A percentile compares a stretch with the other conserved stretches of the same genome.
Evolutionary conservation across 2,797 vertebrate species (phyloP).

Genomic region (Onychomys leucogaster): DNA sequence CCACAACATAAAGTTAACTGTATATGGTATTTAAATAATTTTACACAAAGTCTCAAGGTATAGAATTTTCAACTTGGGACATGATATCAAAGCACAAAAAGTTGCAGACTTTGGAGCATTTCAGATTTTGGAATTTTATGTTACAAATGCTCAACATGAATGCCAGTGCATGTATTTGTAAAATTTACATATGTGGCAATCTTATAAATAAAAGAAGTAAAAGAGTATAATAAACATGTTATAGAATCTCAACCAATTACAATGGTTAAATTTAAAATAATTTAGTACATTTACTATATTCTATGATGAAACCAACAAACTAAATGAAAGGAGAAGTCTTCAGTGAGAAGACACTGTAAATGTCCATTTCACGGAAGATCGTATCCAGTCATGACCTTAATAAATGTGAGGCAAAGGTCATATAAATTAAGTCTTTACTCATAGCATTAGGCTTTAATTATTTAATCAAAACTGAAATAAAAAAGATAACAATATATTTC

Average conservation of each 20-base stretch:
- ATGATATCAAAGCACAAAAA: neutral
- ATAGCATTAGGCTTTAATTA: slow-evolving; percentile 77
- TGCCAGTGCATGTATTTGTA: neutral
- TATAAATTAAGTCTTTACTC: slow-evolving; percentile 84
- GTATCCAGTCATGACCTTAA: slow-evolving; percentile 62
- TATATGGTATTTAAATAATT: slow-evolving; percentile 18
- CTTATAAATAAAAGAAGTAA: slow-evolving; percentile 46
- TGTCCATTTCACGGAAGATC: slow-evolving; percentile 73
- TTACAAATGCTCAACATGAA: neutral
- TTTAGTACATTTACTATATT: slow-evolving; percentile 46
- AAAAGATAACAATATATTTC: slow-evolving; percentile 65
- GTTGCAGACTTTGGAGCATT: neutral
- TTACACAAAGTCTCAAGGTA: neutral
- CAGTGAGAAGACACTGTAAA: slow-evolving; percentile 61
- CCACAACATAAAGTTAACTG: neutral
- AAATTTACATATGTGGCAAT: neutral
- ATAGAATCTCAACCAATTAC: slow-evolving; percentile 35
- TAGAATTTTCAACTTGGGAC: neutral
- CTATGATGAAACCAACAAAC: slow-evolving; percentile 59
- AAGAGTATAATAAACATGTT: slow-evolving; percentile 46
- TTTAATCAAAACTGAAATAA: slow-evolving; percentile 80
- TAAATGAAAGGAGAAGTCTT: slow-evolving; percentile 34
- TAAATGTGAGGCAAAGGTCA: slow-evolving; percentile 80
- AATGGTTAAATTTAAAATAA: neutral
- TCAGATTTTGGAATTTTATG: neutral